A percentile compares a stretch with the other conserved stretches of the same genome.
Conservation (phyloP, 2,797 vertebrate genomes). For the Eutrigla gurnardus region DNA sequence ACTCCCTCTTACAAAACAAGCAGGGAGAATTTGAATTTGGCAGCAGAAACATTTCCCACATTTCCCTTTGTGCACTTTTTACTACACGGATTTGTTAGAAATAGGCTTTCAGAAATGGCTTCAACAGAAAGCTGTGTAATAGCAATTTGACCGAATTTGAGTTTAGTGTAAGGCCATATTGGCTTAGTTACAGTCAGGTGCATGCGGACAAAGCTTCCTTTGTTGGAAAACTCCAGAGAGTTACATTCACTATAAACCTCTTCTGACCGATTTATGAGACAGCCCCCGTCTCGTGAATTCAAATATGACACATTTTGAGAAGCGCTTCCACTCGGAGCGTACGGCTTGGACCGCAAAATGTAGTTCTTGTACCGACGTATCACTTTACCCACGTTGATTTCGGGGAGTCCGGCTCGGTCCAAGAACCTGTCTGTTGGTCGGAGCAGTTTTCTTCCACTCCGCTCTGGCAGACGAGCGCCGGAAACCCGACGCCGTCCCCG, state of each 20-base stretch:
- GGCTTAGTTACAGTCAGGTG: slow-evolving; percentile 65
- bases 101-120: slow-evolving; percentile 32
- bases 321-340: slow-evolving; percentile 44
- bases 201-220: slow-evolving; percentile 65
- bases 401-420: slow-evolving; percentile 36
- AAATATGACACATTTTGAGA: slow-evolving; percentile 65
- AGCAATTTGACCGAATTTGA: slow-evolving; percentile 39
- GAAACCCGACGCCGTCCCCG: slow-evolving; percentile 53
- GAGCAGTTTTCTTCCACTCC: slow-evolving; percentile 54
- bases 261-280: slow-evolving; percentile 64
- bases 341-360: slow-evolving; percentile 41
- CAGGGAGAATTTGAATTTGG: slow-evolving; percentile 11
- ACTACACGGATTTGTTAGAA: slow-evolving; percentile 31
- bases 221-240: slow-evolving; percentile 59
- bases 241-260: slow-evolving; percentile 58
- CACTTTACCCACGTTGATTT: slow-evolving; percentile 61
- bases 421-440: slow-evolving; percentile 68
- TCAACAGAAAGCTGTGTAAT: slow-evolving; percentile 37
- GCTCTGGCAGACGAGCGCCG: slow-evolving; percentile 49
- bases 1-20: slow-evolving; percentile 30
- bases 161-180: slow-evolving; percentile 43
- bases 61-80: slow-evolving; percentile 28
- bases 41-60: slow-evolving; percentile 31
- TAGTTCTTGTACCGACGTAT: slow-evolving; percentile 69
- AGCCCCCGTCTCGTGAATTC: slow-evolving; percentile 46